Evolutionary conservation across 2,888 invertebrate species (phyloP), one percentile per base, ranked within the genome.

Genomic region (Hydropsyche betteni): DNA sequence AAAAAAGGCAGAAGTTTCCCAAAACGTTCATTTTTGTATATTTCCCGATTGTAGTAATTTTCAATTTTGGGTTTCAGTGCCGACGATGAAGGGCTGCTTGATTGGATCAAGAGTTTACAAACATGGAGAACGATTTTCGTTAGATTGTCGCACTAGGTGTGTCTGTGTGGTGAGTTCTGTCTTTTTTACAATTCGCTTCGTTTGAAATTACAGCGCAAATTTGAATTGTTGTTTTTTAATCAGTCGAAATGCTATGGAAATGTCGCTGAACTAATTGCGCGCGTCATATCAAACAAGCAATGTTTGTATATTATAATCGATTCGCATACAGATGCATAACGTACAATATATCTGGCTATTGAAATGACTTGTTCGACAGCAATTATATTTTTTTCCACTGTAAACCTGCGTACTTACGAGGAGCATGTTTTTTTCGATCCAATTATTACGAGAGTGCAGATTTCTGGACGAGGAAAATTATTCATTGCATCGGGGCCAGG

Each of bases 71-170:
- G 0, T 72, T 72, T 33, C 58, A 72, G 72, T 72, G 7, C 72
- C 72, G 10, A n/a, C 58, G 16, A 55, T 55, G n/a, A 61, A 52
- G 36, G 16, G 8, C 5, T 72, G 72, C 38, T 7, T 34, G 14
- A 52, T 72, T 8, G 58, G 44, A 36, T 6, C 2, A 7, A 55
- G 36, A 7, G n/a, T 72, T 14, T 58, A 38, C 44, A 58, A 58
- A n/a, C 72, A 72, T 12, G 58, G 58, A 14, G 61, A 55, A 34
- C 4, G n/a, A 50, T 72, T 72, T 50, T 61, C 55, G 6, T 38
- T 52, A 10, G 55, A 58, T 24, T 72, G 72, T 38, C 55, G 72
- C 38, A 72, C 72, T 8, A 58, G 55, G 14, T 72, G 72, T 16
- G 14, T 72, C 8, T 72, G 72, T 38, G 36, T 55, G 24, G 72